Conservation (phyloP, 2,888 invertebrate species). For the Philereme vetulata region DNA sequence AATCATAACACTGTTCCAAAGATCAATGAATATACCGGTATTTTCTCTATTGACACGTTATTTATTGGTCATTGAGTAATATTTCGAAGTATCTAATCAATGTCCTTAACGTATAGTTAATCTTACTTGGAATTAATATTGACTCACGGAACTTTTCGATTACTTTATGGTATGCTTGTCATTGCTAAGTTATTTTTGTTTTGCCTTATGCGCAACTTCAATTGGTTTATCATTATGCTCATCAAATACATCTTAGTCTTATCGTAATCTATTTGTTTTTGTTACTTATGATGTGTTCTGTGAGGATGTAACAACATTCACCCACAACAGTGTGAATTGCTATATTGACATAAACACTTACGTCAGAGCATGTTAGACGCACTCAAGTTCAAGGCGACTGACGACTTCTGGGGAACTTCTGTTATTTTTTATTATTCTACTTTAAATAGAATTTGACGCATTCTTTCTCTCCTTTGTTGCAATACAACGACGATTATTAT, state of each 20-base stretch:
- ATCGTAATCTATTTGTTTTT: constrained; percentile 30
- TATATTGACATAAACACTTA: constrained; percentile 71
- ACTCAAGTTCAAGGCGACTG: constrained; percentile 75
- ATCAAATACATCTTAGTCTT: constrained; percentile 26
- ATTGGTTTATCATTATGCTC: constrained; percentile 21
- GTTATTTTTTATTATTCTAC: constrained; percentile 22
- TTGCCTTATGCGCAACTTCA: constrained; percentile 14
- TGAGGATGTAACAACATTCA: constrained; percentile 56
- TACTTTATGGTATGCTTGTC: constrained; percentile 7
- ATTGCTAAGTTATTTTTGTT: constrained; percentile 2
- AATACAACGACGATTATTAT: constrained; percentile 15
- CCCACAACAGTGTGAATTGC: constrained; percentile 62
- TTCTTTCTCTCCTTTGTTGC: constrained; percentile 31
- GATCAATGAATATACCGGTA: background rate
- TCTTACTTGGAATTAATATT: background rate
- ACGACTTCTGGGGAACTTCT: constrained; percentile 36
- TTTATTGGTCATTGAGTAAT: constrained; percentile 16
- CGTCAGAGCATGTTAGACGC: constrained; percentile 64
- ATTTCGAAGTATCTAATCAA: constrained; percentile 17
- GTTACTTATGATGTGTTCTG: constrained; percentile 43
- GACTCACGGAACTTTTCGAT: constrained; percentile 10
- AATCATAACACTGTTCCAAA: background rate
- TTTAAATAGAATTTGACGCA: constrained; percentile 19
- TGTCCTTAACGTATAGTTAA: constrained; percentile 3
- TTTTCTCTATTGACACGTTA: constrained; percentile 4